A percentile compares a stretch with the other conserved stretches of the same genome.
Evolutionary conservation across 2,113 vertebrate genomes (phyloP).

Genomic region (Tiliqua scincoides): DNA sequence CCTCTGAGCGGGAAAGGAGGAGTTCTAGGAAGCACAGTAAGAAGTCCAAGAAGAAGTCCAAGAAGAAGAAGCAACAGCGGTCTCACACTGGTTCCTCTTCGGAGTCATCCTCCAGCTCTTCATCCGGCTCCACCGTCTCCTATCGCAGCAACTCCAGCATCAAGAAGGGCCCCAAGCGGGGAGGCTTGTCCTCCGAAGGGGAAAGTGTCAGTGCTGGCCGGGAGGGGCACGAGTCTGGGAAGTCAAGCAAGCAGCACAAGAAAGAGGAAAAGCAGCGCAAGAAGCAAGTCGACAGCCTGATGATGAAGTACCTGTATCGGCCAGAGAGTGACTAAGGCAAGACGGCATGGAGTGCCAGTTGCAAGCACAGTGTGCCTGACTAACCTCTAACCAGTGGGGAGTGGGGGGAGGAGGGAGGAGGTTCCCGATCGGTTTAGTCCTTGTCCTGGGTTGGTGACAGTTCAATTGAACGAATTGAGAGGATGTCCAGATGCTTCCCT

Average conservation of each 20-base stretch:
- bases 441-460: too few species aligned
- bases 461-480: not conserved
- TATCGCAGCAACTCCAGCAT: constrained; percentile 89
- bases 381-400: not conserved
- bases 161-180: constrained; percentile 82
- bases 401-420: not conserved
- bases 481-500: not conserved
- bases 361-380: constrained; percentile 78
- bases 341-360: constrained; percentile 83
- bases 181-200: constrained; percentile 34
- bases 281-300: constrained; percentile 92
- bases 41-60: constrained; percentile 88
- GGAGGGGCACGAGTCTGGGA: constrained; percentile 27
- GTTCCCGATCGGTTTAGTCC: not conserved
- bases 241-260: constrained; percentile 61
- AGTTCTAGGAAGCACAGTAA: constrained; percentile 82
- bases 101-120: constrained; percentile 75
- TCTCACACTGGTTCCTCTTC: constrained; percentile 75
- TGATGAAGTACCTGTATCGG: constrained; percentile 98
- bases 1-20: constrained; percentile 76
- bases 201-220: constrained; percentile 56
- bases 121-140: constrained; percentile 88
- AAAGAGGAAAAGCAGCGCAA: constrained; percentile 91
- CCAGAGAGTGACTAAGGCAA: constrained; percentile 93
- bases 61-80: constrained; percentile 76